phyloP scores from a whole-genome alignment of 1,140 invertebrate genomes.

The Bombyx mori region DNA sequence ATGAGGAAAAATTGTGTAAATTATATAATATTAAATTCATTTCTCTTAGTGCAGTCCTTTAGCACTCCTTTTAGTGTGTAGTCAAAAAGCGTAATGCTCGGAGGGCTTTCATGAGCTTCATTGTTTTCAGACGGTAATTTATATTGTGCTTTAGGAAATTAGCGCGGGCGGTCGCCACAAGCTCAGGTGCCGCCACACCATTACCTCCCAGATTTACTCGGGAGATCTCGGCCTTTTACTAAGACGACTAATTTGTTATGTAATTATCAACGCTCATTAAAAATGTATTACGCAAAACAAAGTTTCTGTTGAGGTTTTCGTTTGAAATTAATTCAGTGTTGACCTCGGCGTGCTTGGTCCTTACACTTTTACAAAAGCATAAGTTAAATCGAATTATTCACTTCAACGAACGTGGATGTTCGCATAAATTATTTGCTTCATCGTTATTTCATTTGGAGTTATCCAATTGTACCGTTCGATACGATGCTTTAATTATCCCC shows the following conservation, averaged over 20 bases:
- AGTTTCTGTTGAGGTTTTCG: background rate
- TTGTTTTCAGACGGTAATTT: slow-evolving; percentile 56
- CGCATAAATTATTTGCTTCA: slow-evolving; percentile 15
- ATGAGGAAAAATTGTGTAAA: no score
- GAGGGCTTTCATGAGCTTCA: slow-evolving; percentile 30
- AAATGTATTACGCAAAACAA: slow-evolving; percentile 12
- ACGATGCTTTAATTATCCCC: no score
- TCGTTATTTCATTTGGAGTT: slow-evolving; percentile 7
- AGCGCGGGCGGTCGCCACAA: slow-evolving; percentile 35
- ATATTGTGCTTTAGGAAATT: slow-evolving; percentile 57
- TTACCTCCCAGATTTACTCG: slow-evolving; percentile 53
- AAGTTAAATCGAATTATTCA: slow-evolving; percentile 12
- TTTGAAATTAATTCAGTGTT: background rate
- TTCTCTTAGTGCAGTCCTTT: background rate
- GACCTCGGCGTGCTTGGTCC: background rate
- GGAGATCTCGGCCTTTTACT: slow-evolving; percentile 17
- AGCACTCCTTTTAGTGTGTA: slow-evolving; percentile 41
- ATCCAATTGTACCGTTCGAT: background rate
- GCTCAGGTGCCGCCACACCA: slow-evolving; percentile 48
- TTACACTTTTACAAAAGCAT: slow-evolving; percentile 6
- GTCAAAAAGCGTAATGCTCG: slow-evolving; percentile 6
- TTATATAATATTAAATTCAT: no score
- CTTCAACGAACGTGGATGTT: slow-evolving; percentile 8
- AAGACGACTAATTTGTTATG: slow-evolving; percentile 29
- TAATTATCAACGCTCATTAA: slow-evolving; percentile 34